These are phyloP conservation scores for Cyaniris semiargus DNA, from an alignment of 2,888 invertebrate genomes.

Conservation along the genomic window DNA sequence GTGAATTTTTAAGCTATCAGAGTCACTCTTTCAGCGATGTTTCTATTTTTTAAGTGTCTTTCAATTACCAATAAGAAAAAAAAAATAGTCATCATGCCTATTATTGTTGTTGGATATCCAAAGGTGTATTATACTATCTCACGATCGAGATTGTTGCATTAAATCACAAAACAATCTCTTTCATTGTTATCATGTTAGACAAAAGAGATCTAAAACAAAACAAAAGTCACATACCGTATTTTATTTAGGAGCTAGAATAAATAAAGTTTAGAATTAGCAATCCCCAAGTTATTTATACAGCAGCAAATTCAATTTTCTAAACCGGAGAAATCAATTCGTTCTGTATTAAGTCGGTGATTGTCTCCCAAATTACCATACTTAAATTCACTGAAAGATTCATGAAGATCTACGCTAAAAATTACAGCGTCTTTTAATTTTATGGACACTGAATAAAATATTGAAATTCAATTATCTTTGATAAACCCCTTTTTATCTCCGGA, in stretches of 20 bases:
- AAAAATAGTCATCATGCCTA: no score
- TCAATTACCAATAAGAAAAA: no score
- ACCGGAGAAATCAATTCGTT: slow-evolving; percentile 27
- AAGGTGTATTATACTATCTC: no score
- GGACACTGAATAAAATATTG: slow-evolving; percentile 47
- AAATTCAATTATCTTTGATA: slow-evolving; percentile 55
- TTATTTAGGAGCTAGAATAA: slow-evolving; percentile 23
- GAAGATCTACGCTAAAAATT: slow-evolving; percentile 42
- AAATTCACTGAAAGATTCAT: slow-evolving; percentile 43
- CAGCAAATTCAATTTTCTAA: slow-evolving; percentile 25
- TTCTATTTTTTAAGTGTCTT: no score
- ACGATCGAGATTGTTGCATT: no score
- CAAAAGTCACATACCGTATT: background rate
- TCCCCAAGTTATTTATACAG: slow-evolving; percentile 14
- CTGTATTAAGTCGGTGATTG: slow-evolving; percentile 33
- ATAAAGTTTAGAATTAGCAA: slow-evolving; percentile 30
- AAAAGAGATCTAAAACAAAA: background rate
- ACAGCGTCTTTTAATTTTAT: slow-evolving; percentile 43
- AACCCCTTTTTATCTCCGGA: slow-evolving; percentile 45
- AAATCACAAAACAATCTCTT: background rate
- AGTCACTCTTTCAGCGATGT: no score
- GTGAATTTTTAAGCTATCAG: no score
- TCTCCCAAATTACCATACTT: slow-evolving; percentile 38
- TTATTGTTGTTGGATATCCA: no score
- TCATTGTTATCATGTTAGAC: background rate